A percentile compares a stretch with the other conserved stretches of the same genome.
These are phyloP conservation scores for Trissolcus basalis DNA, from an alignment of 1,140 invertebrate species.

Conservation along the genomic window DNA sequence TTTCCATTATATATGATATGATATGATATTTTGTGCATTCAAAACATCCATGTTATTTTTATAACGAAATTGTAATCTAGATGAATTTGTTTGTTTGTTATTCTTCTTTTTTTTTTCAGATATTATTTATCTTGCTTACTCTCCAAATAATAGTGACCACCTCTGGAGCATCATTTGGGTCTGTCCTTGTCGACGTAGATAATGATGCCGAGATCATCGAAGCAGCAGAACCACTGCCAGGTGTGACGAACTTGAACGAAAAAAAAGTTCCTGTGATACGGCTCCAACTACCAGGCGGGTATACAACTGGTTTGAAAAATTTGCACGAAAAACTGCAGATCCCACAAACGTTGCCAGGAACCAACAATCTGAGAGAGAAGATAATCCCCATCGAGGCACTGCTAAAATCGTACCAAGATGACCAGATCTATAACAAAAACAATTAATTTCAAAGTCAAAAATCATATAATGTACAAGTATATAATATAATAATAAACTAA, in stretches of 20 bases:
- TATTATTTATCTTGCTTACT: slow-evolving; percentile 51
- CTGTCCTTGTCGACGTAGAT: slow-evolving; percentile 44
- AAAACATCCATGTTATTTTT: too few relatives aligned
- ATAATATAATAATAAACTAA: too few relatives aligned
- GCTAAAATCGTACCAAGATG: background rate
- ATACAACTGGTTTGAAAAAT: slow-evolving; percentile 53
- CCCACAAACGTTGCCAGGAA: background rate
- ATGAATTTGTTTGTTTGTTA: too few relatives aligned
- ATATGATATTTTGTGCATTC: too few relatives aligned
- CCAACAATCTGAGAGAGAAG: slow-evolving; percentile 14
- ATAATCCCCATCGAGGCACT: slow-evolving; percentile 6
- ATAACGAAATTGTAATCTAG: too few relatives aligned
- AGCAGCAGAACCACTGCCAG: slow-evolving; percentile 47
- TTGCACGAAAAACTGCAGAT: slow-evolving; percentile 59
- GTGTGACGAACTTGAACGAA: slow-evolving; percentile 62
- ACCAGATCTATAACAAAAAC: too few relatives aligned
- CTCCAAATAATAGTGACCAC: slow-evolving; percentile 38
- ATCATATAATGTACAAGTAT: too few relatives aligned
- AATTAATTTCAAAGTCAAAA: too few relatives aligned
- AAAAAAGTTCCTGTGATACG: slow-evolving; percentile 63
- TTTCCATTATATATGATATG: too few relatives aligned
- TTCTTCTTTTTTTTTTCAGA: slow-evolving; percentile 55
- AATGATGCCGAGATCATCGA: slow-evolving; percentile 62
- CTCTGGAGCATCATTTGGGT: slow-evolving; percentile 20
- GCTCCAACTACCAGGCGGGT: slow-evolving; percentile 35